A percentile compares a stretch with the other conserved stretches of the same genome.
Conservation (phyloP, 2,113 vertebrate species). For the Aptenodytes forsteri region DNA sequence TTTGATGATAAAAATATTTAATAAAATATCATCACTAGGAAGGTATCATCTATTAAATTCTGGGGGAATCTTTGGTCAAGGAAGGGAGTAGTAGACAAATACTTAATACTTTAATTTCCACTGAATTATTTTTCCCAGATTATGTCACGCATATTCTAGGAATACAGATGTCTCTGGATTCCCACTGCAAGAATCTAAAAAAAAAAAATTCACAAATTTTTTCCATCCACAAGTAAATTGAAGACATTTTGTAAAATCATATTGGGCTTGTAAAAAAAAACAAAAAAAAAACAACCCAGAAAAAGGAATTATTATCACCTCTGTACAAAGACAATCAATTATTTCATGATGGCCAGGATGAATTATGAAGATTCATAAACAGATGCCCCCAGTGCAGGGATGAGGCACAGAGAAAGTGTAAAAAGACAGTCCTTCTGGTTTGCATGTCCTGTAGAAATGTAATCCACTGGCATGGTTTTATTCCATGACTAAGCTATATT, state of each 20-base stretch:
- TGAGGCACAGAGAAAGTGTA: neutral
- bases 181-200: neutral
- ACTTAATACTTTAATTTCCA: neutral
- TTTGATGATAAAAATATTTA: neutral
- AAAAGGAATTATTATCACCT: neutral
- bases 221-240: neutral
- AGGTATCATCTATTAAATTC: neutral
- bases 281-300: neutral
- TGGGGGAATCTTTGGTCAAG: neutral
- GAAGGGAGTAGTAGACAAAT: neutral
- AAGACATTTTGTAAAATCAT: neutral
- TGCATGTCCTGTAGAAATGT: neutral
- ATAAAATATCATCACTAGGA: neutral
- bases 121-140: neutral
- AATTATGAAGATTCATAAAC: neutral
- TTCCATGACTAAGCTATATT: neutral
- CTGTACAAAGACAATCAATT: neutral
- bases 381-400: neutral
- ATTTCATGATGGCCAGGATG: neutral
- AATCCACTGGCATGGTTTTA: neutral
- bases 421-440: neutral
- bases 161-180: neutral
- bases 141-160: neutral
- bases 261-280: neutral
- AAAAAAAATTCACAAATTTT: neutral